These are phyloP conservation scores for Cheirogaleus major DNA, from an alignment of 2,797 vertebrate species.

Conservation along the genomic window DNA sequence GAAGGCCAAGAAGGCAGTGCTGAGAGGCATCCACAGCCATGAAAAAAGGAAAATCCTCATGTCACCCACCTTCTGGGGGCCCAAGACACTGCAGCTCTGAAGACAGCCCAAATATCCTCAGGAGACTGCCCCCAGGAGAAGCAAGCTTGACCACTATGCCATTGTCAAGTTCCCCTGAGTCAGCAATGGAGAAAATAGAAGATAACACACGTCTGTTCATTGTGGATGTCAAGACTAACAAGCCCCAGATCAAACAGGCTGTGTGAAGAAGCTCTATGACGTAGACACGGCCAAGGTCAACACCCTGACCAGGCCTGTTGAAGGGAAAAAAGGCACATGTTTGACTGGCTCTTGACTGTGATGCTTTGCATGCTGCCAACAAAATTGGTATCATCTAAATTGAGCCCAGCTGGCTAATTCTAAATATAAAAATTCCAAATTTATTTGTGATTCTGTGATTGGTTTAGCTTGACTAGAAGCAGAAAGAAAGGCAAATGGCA, in stretches of 20 bases:
- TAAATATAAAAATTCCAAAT: background rate
- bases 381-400: background rate
- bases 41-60: background rate
- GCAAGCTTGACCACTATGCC: too few species aligned
- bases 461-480: background rate
- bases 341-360: background rate
- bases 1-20: background rate
- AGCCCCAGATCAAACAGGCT: background rate
- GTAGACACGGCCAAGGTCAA: background rate
- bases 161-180: background rate
- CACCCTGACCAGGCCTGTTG: background rate
- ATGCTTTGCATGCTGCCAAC: background rate
- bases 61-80: background rate
- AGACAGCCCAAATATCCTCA: background rate
- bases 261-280: background rate
- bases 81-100: background rate
- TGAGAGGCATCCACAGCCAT: background rate
- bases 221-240: background rate
- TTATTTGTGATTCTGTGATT: background rate
- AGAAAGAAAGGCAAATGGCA: background rate
- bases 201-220: background rate
- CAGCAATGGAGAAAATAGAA: background rate
- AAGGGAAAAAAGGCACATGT: background rate
- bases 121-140: background rate
- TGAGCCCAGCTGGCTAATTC: background rate